Evolutionary conservation across 2,797 vertebrate genomes (phyloP).

Genomic region (Xerus rutilus): DNA sequence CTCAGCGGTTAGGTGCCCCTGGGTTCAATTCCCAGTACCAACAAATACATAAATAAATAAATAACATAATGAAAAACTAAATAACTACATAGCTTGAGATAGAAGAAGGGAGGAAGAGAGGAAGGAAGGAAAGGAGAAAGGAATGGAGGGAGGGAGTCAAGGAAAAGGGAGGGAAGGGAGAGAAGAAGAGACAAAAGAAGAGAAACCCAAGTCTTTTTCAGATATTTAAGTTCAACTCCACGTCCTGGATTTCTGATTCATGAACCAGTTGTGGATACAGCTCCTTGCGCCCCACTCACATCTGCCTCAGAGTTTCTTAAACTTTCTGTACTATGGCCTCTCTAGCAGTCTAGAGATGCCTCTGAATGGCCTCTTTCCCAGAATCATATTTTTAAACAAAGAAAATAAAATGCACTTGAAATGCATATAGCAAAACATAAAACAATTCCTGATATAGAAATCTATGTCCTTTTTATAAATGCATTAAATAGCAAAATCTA

Average conservation of each 20-base stretch:
- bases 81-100: background rate
- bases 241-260: background rate
- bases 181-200: background rate
- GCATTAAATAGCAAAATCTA: background rate
- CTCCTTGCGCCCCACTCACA: background rate
- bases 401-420: conserved; percentile 50
- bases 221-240: conserved; percentile 7
- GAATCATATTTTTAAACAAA: conserved; percentile 30
- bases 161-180: rapidly evolving
- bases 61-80: conserved; percentile 50
- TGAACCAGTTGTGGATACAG: background rate
- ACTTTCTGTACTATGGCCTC: background rate
- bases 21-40: too few relatives aligned
- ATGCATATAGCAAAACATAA: conserved; percentile 24
- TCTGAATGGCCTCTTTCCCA: background rate
- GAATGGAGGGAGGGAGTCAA: background rate
- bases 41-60: too few relatives aligned
- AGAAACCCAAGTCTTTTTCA: conserved; percentile 7
- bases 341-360: background rate
- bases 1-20: too few relatives aligned
- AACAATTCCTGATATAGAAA: background rate
- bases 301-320: background rate
- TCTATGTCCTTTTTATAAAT: background rate
- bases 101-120: background rate
- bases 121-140: background rate